Evolutionary conservation across 2,113 vertebrate species (phyloP).

Genomic region (Proterorhinus semilunaris): DNA sequence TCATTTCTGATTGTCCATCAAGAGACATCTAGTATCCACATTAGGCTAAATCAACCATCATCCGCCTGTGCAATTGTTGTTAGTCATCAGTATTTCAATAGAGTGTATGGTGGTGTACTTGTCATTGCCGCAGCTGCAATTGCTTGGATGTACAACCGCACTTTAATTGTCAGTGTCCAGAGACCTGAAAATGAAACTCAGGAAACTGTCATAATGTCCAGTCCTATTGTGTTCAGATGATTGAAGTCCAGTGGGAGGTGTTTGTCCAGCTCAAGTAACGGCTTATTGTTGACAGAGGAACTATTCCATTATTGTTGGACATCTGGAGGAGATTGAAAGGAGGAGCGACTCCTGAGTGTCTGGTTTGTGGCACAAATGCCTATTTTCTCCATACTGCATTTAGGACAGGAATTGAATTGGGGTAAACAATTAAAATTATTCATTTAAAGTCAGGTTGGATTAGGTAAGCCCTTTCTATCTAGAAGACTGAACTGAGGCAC

Average conservation of each 20-base stretch:
- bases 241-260: constrained; percentile 37
- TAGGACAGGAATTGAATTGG: constrained; percentile 16
- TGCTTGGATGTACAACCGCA: constrained; percentile 20
- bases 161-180: constrained; percentile 8
- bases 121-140: constrained; percentile 20
- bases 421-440: constrained; percentile 11
- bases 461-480: constrained; percentile 21
- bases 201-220: constrained; percentile 32
- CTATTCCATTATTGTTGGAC: constrained; percentile 26
- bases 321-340: constrained; percentile 19
- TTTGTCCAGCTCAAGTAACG: constrained; percentile 52
- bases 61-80: constrained; percentile 26
- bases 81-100: constrained; percentile 12
- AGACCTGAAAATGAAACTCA: constrained; percentile 28
- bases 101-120: constrained; percentile 9
- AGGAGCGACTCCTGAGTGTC: constrained; percentile 41
- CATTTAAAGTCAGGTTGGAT: constrained; percentile 13
- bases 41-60: constrained; percentile 40
- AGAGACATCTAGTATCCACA: constrained; percentile 25
- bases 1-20: constrained; percentile 52
- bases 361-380: constrained; percentile 37
- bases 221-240: constrained; percentile 33
- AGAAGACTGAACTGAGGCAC: background rate
- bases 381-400: constrained; percentile 40
- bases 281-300: constrained; percentile 28